Evolutionary conservation across 1,140 invertebrate species (phyloP).

Genomic region (Phortica variegata): DNA sequence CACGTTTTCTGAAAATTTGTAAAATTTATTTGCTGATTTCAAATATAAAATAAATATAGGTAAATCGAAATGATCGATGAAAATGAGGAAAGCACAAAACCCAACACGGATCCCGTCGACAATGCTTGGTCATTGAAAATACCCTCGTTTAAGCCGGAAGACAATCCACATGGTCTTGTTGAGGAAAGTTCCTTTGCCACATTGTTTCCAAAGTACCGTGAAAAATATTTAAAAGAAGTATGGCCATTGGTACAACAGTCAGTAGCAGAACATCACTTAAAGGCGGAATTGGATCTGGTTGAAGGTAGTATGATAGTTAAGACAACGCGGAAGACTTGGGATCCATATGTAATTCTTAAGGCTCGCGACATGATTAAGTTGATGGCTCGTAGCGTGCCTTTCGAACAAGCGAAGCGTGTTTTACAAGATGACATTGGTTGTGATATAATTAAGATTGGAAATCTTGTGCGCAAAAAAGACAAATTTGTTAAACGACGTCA

Average conservation of each 20-base stretch:
- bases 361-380: constrained; percentile 95
- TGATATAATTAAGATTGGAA: constrained; percentile 97
- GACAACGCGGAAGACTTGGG: constrained; percentile 97
- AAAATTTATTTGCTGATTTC: no score
- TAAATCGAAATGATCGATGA: constrained; percentile 41
- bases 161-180: constrained; percentile 83
- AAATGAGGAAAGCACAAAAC: constrained; percentile 19
- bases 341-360: constrained; percentile 97
- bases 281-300: constrained; percentile 90
- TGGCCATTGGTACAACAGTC: constrained; percentile 93
- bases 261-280: constrained; percentile 75
- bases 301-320: constrained; percentile 94
- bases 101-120: constrained; percentile 64
- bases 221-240: constrained; percentile 93
- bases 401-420: constrained; percentile 87
- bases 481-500: constrained; percentile 95
- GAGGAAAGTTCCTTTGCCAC: constrained; percentile 73
- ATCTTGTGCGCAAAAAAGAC: constrained; percentile 86
- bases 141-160: constrained; percentile 83
- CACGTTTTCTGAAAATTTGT: no score
- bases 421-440: constrained; percentile 87
- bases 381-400: constrained; percentile 92
- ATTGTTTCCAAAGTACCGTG: constrained; percentile 79
- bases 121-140: constrained; percentile 90
- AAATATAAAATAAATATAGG: no score